Conservation (phyloP, 2,113 vertebrate species). For the Carettochelys insculpta region DNA sequence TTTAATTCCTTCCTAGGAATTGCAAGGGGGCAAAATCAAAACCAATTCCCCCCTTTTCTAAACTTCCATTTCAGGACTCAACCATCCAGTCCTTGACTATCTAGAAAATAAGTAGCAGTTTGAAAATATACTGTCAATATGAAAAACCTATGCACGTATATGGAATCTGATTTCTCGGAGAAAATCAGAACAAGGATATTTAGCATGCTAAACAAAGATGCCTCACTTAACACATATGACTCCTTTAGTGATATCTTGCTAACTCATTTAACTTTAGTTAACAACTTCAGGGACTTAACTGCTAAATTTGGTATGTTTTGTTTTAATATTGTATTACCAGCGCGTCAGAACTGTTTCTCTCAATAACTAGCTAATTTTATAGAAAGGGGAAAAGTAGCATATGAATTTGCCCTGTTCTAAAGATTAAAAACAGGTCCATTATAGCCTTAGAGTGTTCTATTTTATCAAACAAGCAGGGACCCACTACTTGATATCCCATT, state of each 20-base stretch:
- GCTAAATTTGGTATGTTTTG: slow-evolving; percentile 27
- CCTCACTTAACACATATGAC: neutral
- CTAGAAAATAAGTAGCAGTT: neutral
- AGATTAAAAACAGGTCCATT: neutral
- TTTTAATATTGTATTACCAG: neutral
- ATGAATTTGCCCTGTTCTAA: neutral
- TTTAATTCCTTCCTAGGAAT: neutral
- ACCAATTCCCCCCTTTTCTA: too few relatives aligned
- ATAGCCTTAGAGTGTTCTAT: neutral
- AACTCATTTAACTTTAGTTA: slow-evolving; percentile 46
- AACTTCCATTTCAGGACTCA: neutral
- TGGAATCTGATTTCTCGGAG: neutral
- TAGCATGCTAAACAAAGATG: neutral
- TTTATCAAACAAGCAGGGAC: neutral
- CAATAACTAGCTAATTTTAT: slow-evolving; percentile 9
- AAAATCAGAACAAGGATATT: slow-evolving; percentile 5
- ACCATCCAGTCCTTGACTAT: neutral
- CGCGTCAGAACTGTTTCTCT: neutral
- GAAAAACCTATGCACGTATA: neutral
- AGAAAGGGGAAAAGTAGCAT: neutral
- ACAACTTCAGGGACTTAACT: neutral
- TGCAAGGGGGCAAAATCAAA: neutral
- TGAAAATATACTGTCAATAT: neutral
- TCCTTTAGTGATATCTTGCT: neutral
- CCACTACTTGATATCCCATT: neutral